Percentiles rank a stretch among this genome's conserved stretches.
phyloP scores from a whole-genome alignment of 2,888 invertebrate genomes.

The Psococerastis gibbosa region DNA sequence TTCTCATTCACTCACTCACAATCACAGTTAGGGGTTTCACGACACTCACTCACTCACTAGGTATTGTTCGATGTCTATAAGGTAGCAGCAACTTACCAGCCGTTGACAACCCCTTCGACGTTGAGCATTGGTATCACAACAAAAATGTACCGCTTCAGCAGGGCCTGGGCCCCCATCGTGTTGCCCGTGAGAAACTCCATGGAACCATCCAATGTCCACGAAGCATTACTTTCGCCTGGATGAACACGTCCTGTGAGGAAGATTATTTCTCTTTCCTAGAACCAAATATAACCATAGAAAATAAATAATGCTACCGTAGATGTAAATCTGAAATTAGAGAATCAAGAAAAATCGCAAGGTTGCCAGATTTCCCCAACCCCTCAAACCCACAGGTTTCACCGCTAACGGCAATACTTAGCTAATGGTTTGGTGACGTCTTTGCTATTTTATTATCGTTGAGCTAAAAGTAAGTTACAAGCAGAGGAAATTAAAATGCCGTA shows the following conservation, averaged over 20 bases:
- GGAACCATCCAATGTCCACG: constrained; percentile 76
- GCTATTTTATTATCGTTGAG: too few species aligned
- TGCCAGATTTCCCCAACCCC: too few species aligned
- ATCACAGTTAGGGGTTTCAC: too few species aligned
- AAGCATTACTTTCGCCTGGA: constrained; percentile 74
- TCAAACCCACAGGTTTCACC: too few species aligned
- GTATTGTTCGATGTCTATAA: too few species aligned
- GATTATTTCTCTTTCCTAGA: constrained; percentile 43
- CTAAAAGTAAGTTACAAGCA: too few species aligned
- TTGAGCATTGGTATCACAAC: constrained; percentile 81
- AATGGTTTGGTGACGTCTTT: too few species aligned
- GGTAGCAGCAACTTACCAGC: constrained; percentile 50
- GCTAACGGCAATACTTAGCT: too few species aligned
- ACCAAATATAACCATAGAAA: constrained; percentile 13
- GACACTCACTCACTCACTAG: too few species aligned
- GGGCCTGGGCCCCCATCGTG: constrained; percentile 33
- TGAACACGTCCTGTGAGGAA: constrained; percentile 66
- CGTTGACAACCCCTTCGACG: constrained; percentile 72
- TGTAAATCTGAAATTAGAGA: background rate
- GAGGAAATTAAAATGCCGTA: too few species aligned
- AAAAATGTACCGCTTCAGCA: constrained; percentile 56
- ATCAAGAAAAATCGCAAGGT: background rate
- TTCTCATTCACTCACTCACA: too few species aligned
- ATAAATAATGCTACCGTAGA: background rate
- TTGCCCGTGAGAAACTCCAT: constrained; percentile 42